Conservation (phyloP, 2,797 vertebrate species). For the Coranthus polyacanthus region DNA sequence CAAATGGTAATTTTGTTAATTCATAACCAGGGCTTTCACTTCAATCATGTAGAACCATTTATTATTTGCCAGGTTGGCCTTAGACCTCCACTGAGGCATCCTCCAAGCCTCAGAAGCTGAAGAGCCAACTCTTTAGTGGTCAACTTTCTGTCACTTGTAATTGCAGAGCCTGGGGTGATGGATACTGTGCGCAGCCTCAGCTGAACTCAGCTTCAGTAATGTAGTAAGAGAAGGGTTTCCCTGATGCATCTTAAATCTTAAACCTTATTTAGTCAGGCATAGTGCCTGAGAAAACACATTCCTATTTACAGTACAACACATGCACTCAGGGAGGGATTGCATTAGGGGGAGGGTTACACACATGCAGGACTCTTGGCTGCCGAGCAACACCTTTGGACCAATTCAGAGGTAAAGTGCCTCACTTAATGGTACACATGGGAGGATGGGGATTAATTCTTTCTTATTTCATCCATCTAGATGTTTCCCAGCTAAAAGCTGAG, state of each 20-base stretch:
- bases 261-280: constrained; percentile 65
- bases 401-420: constrained; percentile 46
- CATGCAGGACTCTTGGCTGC: constrained; percentile 48
- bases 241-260: constrained; percentile 69
- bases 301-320: constrained; percentile 73
- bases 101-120: constrained; percentile 56
- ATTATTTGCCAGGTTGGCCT: constrained; percentile 56
- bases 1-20: constrained; percentile 45
- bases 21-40: constrained; percentile 52
- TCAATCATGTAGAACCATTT: constrained; percentile 44
- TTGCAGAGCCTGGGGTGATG: constrained; percentile 52
- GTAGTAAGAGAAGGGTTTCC: constrained; percentile 56
- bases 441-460: constrained; percentile 30
- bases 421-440: constrained; percentile 41
- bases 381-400: constrained; percentile 48
- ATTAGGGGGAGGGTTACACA: constrained; percentile 45
- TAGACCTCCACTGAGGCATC: constrained; percentile 51
- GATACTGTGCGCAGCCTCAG: constrained; percentile 57
- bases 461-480: constrained; percentile 40
- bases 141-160: constrained; percentile 66
- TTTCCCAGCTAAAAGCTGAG: constrained; percentile 40
- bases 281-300: constrained; percentile 60
- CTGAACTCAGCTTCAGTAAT: constrained; percentile 58
- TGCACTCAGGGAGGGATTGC: constrained; percentile 38
- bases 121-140: constrained; percentile 66